Percentiles rank a stretch among this genome's conserved stretches.
Conservation (phyloP, 2,888 invertebrate genomes). For the Agriotes lineatus region DNA sequence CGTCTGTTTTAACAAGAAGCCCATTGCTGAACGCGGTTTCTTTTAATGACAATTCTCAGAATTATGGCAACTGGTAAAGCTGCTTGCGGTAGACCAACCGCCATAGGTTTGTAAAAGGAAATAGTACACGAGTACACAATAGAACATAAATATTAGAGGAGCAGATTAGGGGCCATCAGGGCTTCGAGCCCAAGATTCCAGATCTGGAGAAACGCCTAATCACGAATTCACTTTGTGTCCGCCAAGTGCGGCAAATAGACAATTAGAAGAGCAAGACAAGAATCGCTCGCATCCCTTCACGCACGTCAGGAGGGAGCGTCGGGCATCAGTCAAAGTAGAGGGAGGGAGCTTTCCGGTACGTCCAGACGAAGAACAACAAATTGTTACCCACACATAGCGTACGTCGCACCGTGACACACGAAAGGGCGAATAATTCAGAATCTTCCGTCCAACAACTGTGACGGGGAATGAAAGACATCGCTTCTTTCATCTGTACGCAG, state of each 20-base stretch:
- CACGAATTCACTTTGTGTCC: slow-evolving; percentile 46
- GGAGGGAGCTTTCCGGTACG: slow-evolving; percentile 10
- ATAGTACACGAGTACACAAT: not conserved
- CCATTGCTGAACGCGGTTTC: too few species aligned
- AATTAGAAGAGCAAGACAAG: slow-evolving; percentile 36
- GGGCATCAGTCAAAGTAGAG: slow-evolving; percentile 9
- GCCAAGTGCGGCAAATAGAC: slow-evolving; percentile 45
- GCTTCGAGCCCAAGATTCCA: slow-evolving; percentile 10
- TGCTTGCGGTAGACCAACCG: too few species aligned
- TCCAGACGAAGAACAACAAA: slow-evolving; percentile 33
- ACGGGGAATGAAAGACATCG: slow-evolving; percentile 50
- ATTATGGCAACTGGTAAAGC: too few species aligned
- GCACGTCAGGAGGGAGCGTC: slow-evolving; percentile 16
- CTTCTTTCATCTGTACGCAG: slow-evolving; percentile 50
- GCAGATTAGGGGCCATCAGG: slow-evolving; percentile 19
- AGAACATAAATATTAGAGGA: not conserved
- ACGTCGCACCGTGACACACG: slow-evolving; percentile 47
- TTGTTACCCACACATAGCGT: slow-evolving; percentile 45
- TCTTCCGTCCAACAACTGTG: slow-evolving; percentile 51
- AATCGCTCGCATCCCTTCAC: slow-evolving; percentile 33
- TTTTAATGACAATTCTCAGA: too few species aligned
- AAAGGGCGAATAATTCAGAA: slow-evolving; percentile 51
- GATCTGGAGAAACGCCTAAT: slow-evolving; percentile 35
- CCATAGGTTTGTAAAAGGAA: not conserved
- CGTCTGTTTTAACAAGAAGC: too few species aligned